phyloP scores from a whole-genome alignment of 2,113 vertebrate genomes.

The Labeo rohita region DNA sequence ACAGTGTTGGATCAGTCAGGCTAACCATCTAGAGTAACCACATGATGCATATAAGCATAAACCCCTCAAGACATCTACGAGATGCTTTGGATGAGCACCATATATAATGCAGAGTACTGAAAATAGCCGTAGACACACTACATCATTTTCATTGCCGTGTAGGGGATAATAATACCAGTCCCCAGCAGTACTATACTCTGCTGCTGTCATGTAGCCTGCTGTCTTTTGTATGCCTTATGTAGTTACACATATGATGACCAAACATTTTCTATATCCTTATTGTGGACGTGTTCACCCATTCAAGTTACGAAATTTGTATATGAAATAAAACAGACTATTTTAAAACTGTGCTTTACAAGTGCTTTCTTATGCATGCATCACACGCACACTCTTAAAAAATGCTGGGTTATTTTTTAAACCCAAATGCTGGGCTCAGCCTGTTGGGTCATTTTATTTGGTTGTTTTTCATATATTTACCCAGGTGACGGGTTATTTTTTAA shows the following conservation, averaged over 20 bases:
- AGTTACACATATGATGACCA: slow-evolving; percentile 62
- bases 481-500: too few species aligned
- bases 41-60: slow-evolving; percentile 25
- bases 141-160: background rate
- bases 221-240: slow-evolving; percentile 56
- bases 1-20: slow-evolving; percentile 3
- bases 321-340: slow-evolving; percentile 75
- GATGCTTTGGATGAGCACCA: slow-evolving; percentile 24
- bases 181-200: slow-evolving; percentile 33
- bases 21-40: slow-evolving; percentile 4
- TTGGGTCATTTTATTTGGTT: too few species aligned
- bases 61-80: background rate
- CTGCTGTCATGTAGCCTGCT: slow-evolving; percentile 46
- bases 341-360: slow-evolving; percentile 65
- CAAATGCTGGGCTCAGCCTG: too few species aligned
- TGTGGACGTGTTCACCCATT: slow-evolving; percentile 66
- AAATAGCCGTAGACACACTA: slow-evolving; percentile 20
- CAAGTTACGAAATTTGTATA: slow-evolving; percentile 73
- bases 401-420: too few species aligned
- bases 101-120: slow-evolving; percentile 7
- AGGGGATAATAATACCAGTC: slow-evolving; percentile 33
- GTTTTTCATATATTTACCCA: too few species aligned
- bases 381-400: background rate
- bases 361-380: slow-evolving; percentile 16
- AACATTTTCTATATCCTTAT: slow-evolving; percentile 72